Evolutionary conservation across 2,113 vertebrate genomes (phyloP).

Genomic region (Psophia crepitans): DNA sequence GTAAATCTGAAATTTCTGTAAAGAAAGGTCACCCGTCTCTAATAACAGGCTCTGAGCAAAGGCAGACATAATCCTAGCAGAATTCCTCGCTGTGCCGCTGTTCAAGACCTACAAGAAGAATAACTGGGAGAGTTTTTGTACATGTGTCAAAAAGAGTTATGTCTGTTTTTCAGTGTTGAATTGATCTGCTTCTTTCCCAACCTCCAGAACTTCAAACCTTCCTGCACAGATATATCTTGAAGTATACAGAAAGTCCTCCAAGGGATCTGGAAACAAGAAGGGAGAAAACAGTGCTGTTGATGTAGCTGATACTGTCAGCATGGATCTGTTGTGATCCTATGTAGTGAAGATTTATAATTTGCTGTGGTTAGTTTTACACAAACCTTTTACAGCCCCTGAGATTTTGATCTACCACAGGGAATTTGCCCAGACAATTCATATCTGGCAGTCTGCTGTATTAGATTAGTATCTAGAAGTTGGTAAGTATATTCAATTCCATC

Average conservation of each 20-base stretch:
- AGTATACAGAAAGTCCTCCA: background rate
- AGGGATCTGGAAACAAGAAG: background rate
- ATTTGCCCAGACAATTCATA: background rate
- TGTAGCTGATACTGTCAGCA: background rate
- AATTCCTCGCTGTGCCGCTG: background rate
- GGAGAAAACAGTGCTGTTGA: background rate
- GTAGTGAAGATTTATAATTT: background rate
- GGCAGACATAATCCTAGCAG: background rate
- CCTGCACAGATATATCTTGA: background rate
- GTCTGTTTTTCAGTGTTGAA: background rate
- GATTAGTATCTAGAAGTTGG: background rate
- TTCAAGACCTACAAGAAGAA: background rate
- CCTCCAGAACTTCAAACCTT: background rate
- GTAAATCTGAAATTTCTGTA: background rate
- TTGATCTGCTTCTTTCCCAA: background rate
- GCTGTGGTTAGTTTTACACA: background rate
- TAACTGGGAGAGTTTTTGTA: background rate
- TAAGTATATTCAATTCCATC: background rate
- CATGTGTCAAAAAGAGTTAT: background rate
- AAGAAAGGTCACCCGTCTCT: accelerated
- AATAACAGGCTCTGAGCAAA: background rate
- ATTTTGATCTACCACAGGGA: background rate
- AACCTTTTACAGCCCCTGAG: background rate
- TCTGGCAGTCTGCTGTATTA: background rate
- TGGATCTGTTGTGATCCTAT: background rate